phyloP scores from a whole-genome alignment of 1,140 invertebrate species.

The Luehdorfia chinensis region DNA sequence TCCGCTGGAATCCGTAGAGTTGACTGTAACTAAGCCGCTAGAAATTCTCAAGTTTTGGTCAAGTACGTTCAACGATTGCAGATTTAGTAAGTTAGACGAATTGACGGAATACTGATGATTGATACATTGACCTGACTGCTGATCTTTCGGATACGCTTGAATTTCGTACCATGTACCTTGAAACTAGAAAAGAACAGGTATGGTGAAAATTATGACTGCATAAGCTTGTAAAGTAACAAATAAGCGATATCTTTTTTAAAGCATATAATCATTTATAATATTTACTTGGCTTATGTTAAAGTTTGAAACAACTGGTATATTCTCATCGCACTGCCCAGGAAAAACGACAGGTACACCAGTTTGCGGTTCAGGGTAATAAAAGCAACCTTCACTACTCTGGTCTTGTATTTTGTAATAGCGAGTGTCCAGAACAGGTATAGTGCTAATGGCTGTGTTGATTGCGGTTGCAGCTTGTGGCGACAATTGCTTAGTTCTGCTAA shows the following conservation, averaged over 20 bases:
- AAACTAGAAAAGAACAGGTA: slow-evolving; percentile 45
- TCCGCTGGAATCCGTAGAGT: slow-evolving; percentile 22
- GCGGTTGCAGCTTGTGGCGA: slow-evolving; percentile 18
- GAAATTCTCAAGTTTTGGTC: slow-evolving; percentile 13
- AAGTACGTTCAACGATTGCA: slow-evolving; percentile 26
- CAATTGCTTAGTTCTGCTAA: slow-evolving; percentile 42
- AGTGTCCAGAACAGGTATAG: slow-evolving; percentile 37
- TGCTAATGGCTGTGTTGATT: slow-evolving; percentile 36
- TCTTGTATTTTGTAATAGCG: slow-evolving; percentile 36
- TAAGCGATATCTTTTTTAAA: too few species aligned
- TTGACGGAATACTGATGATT: slow-evolving; percentile 36
- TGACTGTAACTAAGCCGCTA: slow-evolving; percentile 18
- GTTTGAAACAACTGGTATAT: slow-evolving; percentile 35
- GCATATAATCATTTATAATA: too few species aligned
- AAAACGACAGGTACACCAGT: slow-evolving; percentile 42
- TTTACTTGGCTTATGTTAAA: slow-evolving; percentile 44
- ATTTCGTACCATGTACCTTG: slow-evolving; percentile 51
- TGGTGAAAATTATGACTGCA: too few species aligned
- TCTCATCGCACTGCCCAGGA: slow-evolving; percentile 49
- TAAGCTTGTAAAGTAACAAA: too few species aligned
- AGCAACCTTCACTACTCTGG: slow-evolving; percentile 45
- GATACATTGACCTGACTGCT: slow-evolving; percentile 45
- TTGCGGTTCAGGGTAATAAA: slow-evolving; percentile 53
- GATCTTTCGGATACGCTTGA: slow-evolving; percentile 44
- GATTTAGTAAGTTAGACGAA: slow-evolving; percentile 16